These are phyloP conservation scores for Saccostrea cuccullata DNA, from an alignment of 1,140 invertebrate genomes.

Conservation along the genomic window DNA sequence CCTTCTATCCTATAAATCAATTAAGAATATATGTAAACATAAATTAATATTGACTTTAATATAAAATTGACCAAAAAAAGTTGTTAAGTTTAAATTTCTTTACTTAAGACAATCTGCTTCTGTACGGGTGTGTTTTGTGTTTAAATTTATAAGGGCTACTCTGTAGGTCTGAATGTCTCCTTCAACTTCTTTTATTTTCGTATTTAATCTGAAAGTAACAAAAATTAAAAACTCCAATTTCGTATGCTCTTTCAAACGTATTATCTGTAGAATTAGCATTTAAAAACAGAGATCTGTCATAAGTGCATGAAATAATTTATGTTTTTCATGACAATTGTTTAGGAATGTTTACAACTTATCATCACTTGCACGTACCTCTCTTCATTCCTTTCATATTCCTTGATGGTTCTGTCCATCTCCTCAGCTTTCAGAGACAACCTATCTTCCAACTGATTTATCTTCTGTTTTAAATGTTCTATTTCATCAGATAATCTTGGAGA, in stretches of 20 bases:
- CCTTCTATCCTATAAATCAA: not conserved
- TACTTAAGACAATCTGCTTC: conserved; percentile 1
- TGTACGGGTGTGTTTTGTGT: not conserved
- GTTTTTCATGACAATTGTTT: too few species aligned
- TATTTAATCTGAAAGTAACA: not conserved
- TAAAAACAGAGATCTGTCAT: too few species aligned
- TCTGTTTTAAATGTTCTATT: conserved; percentile 14
- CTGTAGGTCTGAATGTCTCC: not conserved
- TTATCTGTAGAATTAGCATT: too few species aligned
- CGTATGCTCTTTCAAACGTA: not conserved
- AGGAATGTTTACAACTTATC: too few species aligned
- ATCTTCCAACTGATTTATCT: not conserved
- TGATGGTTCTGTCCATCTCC: not conserved
- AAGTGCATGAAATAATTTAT: too few species aligned
- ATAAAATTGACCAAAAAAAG: too few species aligned
- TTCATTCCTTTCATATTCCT: not conserved
- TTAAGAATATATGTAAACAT: not conserved
- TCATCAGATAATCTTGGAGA: not conserved
- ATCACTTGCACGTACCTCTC: not conserved
- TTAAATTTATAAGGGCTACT: not conserved
- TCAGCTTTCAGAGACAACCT: not conserved
- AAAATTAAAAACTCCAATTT: not conserved
- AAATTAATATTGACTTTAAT: too few species aligned
- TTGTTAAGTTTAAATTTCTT: not conserved
- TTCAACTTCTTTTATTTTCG: not conserved